Conservation (phyloP, 2,888 invertebrate species). For the Fragum sueziense region DNA sequence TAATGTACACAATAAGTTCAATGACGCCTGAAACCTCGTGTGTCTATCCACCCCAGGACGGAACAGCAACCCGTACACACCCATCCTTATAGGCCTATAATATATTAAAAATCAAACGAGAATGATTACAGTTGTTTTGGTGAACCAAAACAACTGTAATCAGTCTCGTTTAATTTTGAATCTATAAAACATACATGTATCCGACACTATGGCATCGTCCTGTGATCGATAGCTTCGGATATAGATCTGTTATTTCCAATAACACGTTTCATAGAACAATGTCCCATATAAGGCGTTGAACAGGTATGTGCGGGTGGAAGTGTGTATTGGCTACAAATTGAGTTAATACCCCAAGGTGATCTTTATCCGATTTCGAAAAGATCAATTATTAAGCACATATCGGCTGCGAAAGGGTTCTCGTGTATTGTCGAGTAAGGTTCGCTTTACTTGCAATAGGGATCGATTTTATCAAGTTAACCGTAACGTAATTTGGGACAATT, state of each 20-base stretch:
- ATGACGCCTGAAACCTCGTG: constrained; percentile 35
- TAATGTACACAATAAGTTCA: constrained; percentile 37
- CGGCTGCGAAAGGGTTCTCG: too few relatives aligned
- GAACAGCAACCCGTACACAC: constrained; percentile 41
- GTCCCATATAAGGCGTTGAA: background rate
- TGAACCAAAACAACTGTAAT: too few relatives aligned
- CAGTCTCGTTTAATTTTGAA: too few relatives aligned
- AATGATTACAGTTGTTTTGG: too few relatives aligned
- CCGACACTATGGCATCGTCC: background rate
- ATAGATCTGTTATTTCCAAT: too few relatives aligned
- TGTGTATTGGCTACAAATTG: background rate
- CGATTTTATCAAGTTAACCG: too few relatives aligned
- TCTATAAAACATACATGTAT: too few relatives aligned
- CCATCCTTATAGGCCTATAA: constrained; percentile 17
- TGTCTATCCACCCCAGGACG: constrained; percentile 17
- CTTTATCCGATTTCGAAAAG: background rate
- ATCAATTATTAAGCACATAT: background rate
- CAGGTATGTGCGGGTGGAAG: background rate
- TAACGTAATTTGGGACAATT: too few relatives aligned
- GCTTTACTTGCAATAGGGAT: too few relatives aligned
- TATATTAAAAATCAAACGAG: too few relatives aligned
- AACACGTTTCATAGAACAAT: background rate
- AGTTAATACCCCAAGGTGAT: background rate
- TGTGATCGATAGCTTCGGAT: too few relatives aligned
- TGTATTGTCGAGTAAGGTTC: too few relatives aligned